Conservation (phyloP, 2,888 invertebrate species). For the Synanthedon vespiformis region DNA sequence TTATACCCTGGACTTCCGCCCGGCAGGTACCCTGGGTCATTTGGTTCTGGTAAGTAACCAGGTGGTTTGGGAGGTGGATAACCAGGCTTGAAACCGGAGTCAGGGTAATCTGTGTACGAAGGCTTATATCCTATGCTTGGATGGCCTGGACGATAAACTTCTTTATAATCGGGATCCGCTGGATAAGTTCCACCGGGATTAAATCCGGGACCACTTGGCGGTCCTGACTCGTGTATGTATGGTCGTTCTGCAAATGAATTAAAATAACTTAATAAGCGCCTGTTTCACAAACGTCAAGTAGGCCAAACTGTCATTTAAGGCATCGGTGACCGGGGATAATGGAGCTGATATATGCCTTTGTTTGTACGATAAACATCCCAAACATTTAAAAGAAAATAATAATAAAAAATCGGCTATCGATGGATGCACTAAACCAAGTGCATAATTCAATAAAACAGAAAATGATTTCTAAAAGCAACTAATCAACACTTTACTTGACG, state of each 20-base stretch:
- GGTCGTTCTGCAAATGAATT: constrained; percentile 21
- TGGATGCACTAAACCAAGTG: too few relatives aligned
- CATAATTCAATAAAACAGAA: too few relatives aligned
- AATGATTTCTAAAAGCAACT: too few relatives aligned
- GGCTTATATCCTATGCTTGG: constrained; percentile 9
- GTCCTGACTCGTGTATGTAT: constrained; percentile 28
- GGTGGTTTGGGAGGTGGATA: constrained; percentile 14
- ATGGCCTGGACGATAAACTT: not conserved
- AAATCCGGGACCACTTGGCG: constrained; percentile 21
- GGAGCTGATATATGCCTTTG: too few relatives aligned
- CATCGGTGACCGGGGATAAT: too few relatives aligned
- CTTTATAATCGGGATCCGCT: not conserved
- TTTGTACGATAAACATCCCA: too few relatives aligned
- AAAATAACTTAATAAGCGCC: not conserved
- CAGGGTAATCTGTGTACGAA: constrained; percentile 7
- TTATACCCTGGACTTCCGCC: constrained; percentile 7
- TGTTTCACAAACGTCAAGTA: too few relatives aligned
- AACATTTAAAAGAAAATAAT: too few relatives aligned
- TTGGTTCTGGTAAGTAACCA: constrained; percentile 14
- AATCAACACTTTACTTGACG: too few relatives aligned
- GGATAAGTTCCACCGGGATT: constrained; percentile 3
- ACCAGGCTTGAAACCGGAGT: constrained; percentile 14
- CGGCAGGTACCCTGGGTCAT: constrained; percentile 5
- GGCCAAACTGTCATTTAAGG: too few relatives aligned
- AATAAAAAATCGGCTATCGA: too few relatives aligned